Conservation (phyloP, 2,797 vertebrate species). For the Enteromius mattozi region DNA sequence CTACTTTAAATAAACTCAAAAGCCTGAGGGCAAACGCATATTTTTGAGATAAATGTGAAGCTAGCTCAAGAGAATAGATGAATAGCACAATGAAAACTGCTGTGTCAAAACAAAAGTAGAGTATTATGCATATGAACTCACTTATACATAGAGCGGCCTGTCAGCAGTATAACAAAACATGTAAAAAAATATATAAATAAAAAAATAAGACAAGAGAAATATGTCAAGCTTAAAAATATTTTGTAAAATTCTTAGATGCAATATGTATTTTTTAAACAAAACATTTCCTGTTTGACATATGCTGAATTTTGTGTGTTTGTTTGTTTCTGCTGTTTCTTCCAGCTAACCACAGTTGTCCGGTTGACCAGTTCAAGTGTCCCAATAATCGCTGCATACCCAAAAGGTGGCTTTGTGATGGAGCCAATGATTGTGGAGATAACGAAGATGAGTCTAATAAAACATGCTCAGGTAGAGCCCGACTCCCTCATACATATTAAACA, state of each 20-base stretch:
- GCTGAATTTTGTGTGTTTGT: constrained; percentile 1
- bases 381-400: constrained; percentile 97
- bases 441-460: constrained; percentile 94
- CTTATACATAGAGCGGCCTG: constrained; percentile 32
- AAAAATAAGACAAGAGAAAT: background rate
- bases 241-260: background rate
- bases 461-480: constrained; percentile 85
- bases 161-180: constrained; percentile 27
- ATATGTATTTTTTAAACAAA: background rate
- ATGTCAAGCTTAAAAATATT: background rate
- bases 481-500: constrained; percentile 32
- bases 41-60: constrained; percentile 46
- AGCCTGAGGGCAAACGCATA: constrained; percentile 33
- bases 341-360: constrained; percentile 91
- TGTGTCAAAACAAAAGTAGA: constrained; percentile 44
- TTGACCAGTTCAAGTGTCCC: constrained; percentile 93
- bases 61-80: constrained; percentile 48
- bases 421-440: constrained; percentile 90
- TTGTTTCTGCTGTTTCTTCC: constrained; percentile 36
- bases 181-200: too few species aligned
- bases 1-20: constrained; percentile 54
- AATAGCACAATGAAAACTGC: constrained; percentile 44
- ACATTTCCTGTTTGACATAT: background rate
- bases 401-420: constrained; percentile 94
- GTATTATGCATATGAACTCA: constrained; percentile 38